phyloP scores from a whole-genome alignment of 2,797 vertebrate genomes.

The Chrosomus eos region DNA sequence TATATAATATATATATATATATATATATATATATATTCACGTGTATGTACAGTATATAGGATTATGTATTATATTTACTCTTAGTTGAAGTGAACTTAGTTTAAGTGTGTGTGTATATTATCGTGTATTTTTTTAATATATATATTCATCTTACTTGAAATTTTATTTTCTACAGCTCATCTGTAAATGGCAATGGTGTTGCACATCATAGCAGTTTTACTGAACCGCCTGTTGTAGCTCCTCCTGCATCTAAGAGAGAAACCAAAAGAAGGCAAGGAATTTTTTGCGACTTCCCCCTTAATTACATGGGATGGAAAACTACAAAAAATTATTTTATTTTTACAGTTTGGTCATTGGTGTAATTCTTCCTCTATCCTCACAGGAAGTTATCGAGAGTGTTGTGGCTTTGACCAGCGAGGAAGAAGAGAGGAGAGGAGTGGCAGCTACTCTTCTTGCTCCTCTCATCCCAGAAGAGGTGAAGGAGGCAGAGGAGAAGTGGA shows the following conservation, averaged over 20 bases:
- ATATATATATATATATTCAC: no score
- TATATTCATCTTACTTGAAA: not conserved
- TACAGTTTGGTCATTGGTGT: not conserved
- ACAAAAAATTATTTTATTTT: not conserved
- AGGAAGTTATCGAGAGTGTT: constrained; percentile 96
- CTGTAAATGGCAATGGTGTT: constrained; percentile 76
- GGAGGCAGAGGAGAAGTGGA: constrained; percentile 95
- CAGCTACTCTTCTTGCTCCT: constrained; percentile 90
- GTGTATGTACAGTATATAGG: no score
- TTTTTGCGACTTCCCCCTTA: not conserved
- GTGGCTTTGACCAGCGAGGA: constrained; percentile 91
- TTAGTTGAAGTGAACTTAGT: no score
- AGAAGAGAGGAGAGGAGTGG: constrained; percentile 91
- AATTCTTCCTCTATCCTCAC: not conserved
- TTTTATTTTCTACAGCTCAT: constrained; percentile 60
- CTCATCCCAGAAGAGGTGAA: constrained; percentile 91
- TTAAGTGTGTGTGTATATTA: not conserved
- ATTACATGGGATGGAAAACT: not conserved
- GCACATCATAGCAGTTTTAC: constrained; percentile 52
- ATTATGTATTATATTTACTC: no score
- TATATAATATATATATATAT: no score
- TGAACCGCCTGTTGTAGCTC: constrained; percentile 60
- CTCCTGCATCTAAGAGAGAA: constrained; percentile 65
- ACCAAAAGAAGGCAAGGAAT: constrained; percentile 73
- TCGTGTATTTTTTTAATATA: not conserved